phyloP scores from a whole-genome alignment of 2,888 invertebrate species.

The Willowsia nigromaculata region DNA sequence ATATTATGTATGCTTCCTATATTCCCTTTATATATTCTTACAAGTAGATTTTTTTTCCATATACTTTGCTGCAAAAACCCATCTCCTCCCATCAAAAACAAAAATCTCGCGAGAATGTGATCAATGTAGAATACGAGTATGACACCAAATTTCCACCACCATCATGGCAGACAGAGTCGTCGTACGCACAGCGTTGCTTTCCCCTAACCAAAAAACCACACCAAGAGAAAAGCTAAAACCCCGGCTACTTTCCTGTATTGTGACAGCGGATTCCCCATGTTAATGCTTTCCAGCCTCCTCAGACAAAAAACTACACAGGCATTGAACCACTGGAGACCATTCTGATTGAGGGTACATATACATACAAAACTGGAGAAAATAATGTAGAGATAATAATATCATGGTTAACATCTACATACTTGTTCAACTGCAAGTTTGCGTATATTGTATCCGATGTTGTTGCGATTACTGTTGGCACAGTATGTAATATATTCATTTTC shows the following conservation, averaged over 20 bases:
- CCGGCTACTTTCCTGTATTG: constrained; percentile 16
- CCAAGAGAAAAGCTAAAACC: constrained; percentile 42
- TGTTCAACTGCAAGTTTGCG: no score
- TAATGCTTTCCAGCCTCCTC: background rate
- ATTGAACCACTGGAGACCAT: background rate
- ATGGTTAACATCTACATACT: background rate
- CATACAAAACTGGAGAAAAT: background rate
- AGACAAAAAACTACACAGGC: background rate
- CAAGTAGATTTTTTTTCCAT: background rate
- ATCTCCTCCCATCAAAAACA: constrained; percentile 17
- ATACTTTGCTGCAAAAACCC: constrained; percentile 7
- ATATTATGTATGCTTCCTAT: background rate
- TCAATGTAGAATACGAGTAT: constrained; percentile 15
- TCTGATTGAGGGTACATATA: background rate
- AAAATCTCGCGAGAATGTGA: background rate
- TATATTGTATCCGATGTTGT: no score
- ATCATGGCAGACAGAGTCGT: constrained; percentile 26
- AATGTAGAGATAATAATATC: background rate
- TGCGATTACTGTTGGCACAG: no score
- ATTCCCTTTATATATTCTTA: background rate
- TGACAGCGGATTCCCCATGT: constrained; percentile 27
- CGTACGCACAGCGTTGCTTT: constrained; percentile 34
- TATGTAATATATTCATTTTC: background rate
- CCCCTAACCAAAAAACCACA: constrained; percentile 58
- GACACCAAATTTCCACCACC: constrained; percentile 21